Conservation (phyloP, 2,113 vertebrate genomes). For the Poeciliopsis retropinna region DNA sequence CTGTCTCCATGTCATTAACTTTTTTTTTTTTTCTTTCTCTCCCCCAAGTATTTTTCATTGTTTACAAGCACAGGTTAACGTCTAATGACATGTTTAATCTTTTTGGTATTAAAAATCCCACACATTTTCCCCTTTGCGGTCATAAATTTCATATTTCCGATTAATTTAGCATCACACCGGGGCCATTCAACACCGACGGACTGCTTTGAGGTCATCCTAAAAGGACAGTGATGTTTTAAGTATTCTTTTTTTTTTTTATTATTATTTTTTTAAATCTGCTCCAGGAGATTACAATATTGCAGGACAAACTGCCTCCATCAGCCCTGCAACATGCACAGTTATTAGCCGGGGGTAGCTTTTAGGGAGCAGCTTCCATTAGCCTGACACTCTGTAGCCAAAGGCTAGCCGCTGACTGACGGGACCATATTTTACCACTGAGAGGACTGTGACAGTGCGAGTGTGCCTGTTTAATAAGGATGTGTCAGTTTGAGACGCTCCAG, state of each 20-base stretch:
- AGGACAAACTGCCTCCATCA: slow-evolving; percentile 11
- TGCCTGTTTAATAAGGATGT: slow-evolving; percentile 4
- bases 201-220: neutral
- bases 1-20: neutral
- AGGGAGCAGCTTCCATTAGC: slow-evolving; percentile 22
- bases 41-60: neutral
- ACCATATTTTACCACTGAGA: slow-evolving; percentile 10
- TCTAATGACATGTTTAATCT: neutral
- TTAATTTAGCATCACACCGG: neutral
- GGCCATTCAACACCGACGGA: too few relatives aligned
- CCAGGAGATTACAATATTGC: slow-evolving; percentile 1
- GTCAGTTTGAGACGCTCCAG: slow-evolving; percentile 1
- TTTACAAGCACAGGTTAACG: neutral
- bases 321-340: slow-evolving; percentile 3
- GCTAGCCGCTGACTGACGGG: slow-evolving; percentile 8
- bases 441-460: slow-evolving; percentile 6
- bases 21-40: too few relatives aligned
- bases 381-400: slow-evolving; percentile 28
- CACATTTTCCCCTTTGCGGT: too few relatives aligned
- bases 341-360: slow-evolving; percentile 14
- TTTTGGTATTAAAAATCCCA: neutral
- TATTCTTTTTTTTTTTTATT: neutral
- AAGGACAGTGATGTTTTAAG: neutral
- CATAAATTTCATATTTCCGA: neutral
- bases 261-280: neutral